phyloP scores from a whole-genome alignment of 2,797 vertebrate species.

The Gorsachius magnificus region DNA sequence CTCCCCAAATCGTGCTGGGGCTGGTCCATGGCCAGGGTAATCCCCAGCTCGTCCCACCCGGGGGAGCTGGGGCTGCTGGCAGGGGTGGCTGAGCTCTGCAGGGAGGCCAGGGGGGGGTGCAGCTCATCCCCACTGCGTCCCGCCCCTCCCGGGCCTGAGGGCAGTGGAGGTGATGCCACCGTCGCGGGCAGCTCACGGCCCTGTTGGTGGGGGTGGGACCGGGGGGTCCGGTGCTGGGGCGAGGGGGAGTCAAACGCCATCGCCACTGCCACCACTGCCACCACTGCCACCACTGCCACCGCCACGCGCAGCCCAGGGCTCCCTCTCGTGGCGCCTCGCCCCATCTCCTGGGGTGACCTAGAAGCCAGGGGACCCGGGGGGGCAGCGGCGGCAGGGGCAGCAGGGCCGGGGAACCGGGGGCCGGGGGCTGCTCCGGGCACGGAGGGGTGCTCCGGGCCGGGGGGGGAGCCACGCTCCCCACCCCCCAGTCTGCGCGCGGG shows the following conservation, averaged over 20 bases:
- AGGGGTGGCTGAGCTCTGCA: background rate
- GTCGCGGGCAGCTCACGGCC: fast-evolving
- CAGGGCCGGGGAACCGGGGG: no score
- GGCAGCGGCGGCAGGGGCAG: background rate
- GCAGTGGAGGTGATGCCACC: background rate
- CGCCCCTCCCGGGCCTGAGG: background rate
- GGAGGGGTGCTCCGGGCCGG: no score
- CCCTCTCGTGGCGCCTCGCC: slow-evolving; percentile 7
- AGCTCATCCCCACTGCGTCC: background rate
- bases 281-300: background rate
- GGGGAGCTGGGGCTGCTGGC: background rate
- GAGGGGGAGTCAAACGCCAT: background rate
- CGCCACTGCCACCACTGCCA: background rate
- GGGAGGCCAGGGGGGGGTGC: background rate
- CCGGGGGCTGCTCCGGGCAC: no score
- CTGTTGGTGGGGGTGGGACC: fast-evolving
- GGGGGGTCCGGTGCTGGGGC: background rate
- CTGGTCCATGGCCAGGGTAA: fast-evolving
- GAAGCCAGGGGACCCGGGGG: background rate
- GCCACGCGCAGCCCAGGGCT: background rate
- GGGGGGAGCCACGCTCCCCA: fast-evolving
- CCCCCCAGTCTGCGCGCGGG: background rate
- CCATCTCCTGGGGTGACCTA: background rate
- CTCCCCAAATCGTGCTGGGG: fast-evolving
- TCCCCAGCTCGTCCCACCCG: background rate